Evolutionary conservation across 2,888 invertebrate genomes (phyloP).

Genomic region (Branchellion lobata): DNA sequence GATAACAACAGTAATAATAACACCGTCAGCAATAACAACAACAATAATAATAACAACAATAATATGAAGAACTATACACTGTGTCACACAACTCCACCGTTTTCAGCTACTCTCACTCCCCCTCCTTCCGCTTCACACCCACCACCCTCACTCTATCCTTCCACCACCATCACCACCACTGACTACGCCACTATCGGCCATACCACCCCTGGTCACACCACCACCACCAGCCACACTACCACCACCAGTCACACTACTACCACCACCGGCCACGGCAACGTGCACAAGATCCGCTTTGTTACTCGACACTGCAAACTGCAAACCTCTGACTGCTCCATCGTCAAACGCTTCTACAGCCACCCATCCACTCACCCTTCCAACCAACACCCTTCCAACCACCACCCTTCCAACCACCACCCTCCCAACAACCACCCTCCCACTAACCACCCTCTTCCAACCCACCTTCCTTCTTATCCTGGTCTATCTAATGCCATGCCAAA

Average conservation of each 20-base stretch:
- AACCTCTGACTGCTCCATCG: too few species aligned
- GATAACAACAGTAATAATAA: not conserved
- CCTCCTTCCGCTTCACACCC: slow-evolving; percentile 60
- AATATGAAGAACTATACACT: slow-evolving; percentile 52
- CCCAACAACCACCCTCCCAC: not conserved
- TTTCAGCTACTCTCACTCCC: slow-evolving; percentile 60
- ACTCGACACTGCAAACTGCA: too few species aligned
- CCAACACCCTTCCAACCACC: slow-evolving; percentile 71
- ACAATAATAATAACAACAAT: not conserved
- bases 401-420: not conserved
- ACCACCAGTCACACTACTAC: too few species aligned
- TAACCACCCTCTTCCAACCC: too few species aligned
- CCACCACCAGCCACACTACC: too few species aligned
- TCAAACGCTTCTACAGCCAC: slow-evolving; percentile 68
- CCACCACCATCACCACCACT: slow-evolving; percentile 60
- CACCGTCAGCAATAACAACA: not conserved
- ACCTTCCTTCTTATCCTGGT: too few species aligned
- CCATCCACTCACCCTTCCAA: slow-evolving; percentile 91
- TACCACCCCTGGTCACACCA: slow-evolving; percentile 50
- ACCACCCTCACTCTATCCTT: slow-evolving; percentile 59
- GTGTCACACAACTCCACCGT: slow-evolving; percentile 61
- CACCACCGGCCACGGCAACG: too few species aligned
- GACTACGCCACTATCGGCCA: slow-evolving; percentile 60
- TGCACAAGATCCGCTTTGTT: too few species aligned
- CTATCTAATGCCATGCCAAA: too few species aligned